These are phyloP conservation scores for Zaprionus ornatus DNA, from an alignment of 1,140 invertebrate species.

Conservation along the genomic window DNA sequence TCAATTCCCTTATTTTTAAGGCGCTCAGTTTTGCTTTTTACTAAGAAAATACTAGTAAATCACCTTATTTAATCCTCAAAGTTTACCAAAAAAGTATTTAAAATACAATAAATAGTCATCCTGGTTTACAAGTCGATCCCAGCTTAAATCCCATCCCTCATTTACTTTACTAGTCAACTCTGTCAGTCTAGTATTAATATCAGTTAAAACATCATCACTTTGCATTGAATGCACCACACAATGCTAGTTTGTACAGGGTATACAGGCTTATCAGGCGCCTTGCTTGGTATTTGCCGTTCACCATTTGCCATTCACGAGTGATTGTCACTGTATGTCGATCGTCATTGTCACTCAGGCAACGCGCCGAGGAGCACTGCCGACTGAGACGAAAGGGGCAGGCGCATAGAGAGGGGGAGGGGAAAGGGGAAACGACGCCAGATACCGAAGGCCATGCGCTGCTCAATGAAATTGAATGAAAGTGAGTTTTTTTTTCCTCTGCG, in stretches of 20 bases:
- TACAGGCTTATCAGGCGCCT: slow-evolving; percentile 25
- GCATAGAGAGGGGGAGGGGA: not conserved
- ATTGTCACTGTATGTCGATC: slow-evolving; percentile 33
- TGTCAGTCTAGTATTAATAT: no score
- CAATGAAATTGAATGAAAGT: slow-evolving; percentile 65
- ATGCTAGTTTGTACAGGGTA: not conserved
- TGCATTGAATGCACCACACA: not conserved
- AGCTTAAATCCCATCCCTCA: not conserved
- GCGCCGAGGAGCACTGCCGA: slow-evolving; percentile 5
- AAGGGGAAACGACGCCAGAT: slow-evolving; percentile 13
- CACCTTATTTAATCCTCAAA: no score
- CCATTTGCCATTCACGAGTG: slow-evolving; percentile 44
- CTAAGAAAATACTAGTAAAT: no score
- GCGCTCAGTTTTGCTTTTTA: no score
- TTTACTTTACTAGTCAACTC: not conserved
- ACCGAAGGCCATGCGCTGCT: slow-evolving; percentile 55
- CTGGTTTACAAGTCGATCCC: not conserved
- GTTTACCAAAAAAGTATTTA: no score
- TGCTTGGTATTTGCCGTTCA: not conserved
- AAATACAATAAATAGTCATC: no score
- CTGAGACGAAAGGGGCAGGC: not conserved
- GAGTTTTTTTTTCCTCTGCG: slow-evolving; percentile 36
- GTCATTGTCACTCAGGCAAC: slow-evolving; percentile 27
- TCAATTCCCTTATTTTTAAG: no score
- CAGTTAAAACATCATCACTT: not conserved